Percentiles rank a stretch among this genome's conserved stretches.
Conservation (phyloP, 2,888 invertebrate species). For the Tetrapedia diversipes region DNA sequence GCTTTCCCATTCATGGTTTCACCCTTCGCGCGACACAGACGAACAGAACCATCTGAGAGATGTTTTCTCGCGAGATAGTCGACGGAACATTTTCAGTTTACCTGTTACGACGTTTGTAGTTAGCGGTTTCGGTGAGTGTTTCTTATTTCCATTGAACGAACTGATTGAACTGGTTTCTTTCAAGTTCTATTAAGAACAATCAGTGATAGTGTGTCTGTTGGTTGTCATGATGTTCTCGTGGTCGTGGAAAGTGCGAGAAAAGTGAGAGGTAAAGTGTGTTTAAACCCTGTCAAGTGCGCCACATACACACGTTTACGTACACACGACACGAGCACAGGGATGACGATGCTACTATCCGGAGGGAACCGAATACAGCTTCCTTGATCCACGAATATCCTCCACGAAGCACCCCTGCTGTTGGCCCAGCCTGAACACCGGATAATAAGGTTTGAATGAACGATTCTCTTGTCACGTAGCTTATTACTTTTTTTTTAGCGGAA, state of each 20-base stretch:
- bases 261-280: conserved; percentile 61
- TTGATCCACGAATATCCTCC: conserved; percentile 57
- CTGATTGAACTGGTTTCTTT: too few species aligned
- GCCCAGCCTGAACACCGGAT: conserved; percentile 56
- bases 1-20: conserved; percentile 32
- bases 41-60: conserved; percentile 8
- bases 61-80: conserved; percentile 23
- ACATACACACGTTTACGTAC: conserved; percentile 19
- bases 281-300: conserved; percentile 36
- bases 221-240: conserved; percentile 68
- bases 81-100: background rate
- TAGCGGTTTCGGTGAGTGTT: background rate
- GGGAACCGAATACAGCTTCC: conserved; percentile 56
- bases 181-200: background rate
- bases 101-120: background rate
- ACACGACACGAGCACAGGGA: conserved; percentile 38
- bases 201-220: conserved; percentile 39
- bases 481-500: background rate
- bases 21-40: conserved; percentile 34
- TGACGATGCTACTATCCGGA: conserved; percentile 62
- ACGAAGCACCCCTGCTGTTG: conserved; percentile 36
- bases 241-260: conserved; percentile 72
- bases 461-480: conserved; percentile 14
- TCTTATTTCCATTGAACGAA: background rate
- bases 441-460: conserved; percentile 56